Percentiles rank a stretch among this genome's conserved stretches.
These are phyloP conservation scores for Hirudinaria manillensis DNA, from an alignment of 2,888 invertebrate genomes.

Conservation along the genomic window DNA sequence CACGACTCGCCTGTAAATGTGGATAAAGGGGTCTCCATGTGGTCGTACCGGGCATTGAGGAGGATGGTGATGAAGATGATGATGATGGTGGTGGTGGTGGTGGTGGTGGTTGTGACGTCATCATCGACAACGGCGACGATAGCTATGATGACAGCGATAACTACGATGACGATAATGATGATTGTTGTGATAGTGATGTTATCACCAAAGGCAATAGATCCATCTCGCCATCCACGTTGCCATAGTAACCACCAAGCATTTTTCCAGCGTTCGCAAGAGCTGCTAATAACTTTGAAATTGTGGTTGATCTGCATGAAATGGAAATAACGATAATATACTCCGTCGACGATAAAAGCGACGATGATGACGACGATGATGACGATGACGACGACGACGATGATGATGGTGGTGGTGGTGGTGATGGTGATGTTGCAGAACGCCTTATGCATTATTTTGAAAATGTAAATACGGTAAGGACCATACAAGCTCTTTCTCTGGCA, in stretches of 20 bases:
- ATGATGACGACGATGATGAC: conserved; percentile 15
- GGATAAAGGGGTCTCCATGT: too few relatives aligned
- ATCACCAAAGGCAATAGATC: too few relatives aligned
- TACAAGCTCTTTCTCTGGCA: too few relatives aligned
- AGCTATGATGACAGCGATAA: conserved; percentile 29
- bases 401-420: neutral
- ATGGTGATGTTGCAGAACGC: too few relatives aligned
- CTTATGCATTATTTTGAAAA: too few relatives aligned
- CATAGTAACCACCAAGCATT: too few relatives aligned
- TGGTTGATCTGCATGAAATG: neutral
- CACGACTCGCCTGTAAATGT: too few relatives aligned
- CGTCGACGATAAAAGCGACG: neutral
- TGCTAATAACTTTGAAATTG: neutral
- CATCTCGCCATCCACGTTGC: too few relatives aligned
- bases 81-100: conserved; percentile 16
- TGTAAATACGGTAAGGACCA: too few relatives aligned
- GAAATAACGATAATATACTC: neutral
- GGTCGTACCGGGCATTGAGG: neutral
- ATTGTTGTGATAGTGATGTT: conserved; percentile 9
- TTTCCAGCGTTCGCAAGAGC: too few relatives aligned
- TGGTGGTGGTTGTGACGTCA: neutral
- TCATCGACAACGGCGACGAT: conserved; percentile 25
- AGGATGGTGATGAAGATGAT: conserved; percentile 10
- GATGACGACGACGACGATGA: conserved; percentile 15
- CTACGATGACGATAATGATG: conserved; percentile 21